A percentile compares a stretch with the other conserved stretches of the same genome.
Evolutionary conservation across 2,888 invertebrate genomes (phyloP).

Genomic region (Stenichneumon culpator): DNA sequence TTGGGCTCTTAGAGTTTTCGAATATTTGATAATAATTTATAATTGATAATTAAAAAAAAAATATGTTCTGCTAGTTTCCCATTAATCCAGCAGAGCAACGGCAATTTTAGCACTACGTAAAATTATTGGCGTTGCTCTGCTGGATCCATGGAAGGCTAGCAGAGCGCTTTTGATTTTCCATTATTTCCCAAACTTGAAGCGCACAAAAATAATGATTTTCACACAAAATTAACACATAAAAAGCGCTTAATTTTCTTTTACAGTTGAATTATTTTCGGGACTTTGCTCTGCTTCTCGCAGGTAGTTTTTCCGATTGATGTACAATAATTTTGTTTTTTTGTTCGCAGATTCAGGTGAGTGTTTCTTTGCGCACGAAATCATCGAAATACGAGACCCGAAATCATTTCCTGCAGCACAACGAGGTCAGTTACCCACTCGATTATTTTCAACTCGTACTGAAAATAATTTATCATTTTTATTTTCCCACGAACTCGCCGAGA

Average conservation of each 20-base stretch:
- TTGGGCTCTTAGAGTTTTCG: no score
- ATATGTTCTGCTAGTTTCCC: no score
- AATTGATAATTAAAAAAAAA: no score
- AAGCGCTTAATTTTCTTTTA: not conserved
- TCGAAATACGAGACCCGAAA: constrained; percentile 2
- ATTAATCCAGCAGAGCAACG: no score
- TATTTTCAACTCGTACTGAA: not conserved
- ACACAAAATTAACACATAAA: not conserved
- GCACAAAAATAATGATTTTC: not conserved
- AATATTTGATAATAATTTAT: no score
- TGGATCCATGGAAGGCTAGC: no score
- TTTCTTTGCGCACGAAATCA: constrained; percentile 2
- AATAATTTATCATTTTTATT: constrained; percentile 1
- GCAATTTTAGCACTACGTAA: not conserved
- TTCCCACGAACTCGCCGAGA: constrained; percentile 31
- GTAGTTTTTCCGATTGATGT: not conserved
- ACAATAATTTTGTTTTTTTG: constrained; percentile 18
- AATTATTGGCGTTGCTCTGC: not conserved
- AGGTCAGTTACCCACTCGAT: constrained; percentile 43
- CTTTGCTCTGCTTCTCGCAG: not conserved
- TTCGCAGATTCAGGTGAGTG: constrained; percentile 64
- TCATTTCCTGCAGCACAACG: not conserved
- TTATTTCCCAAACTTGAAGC: no score
- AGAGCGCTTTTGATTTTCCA: no score
- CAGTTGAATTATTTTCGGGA: no score